Evolutionary conservation across 2,888 invertebrate genomes (phyloP), one percentile per base, ranked within the genome.

Genomic region (Pardosa pseudoannulata): DNA sequence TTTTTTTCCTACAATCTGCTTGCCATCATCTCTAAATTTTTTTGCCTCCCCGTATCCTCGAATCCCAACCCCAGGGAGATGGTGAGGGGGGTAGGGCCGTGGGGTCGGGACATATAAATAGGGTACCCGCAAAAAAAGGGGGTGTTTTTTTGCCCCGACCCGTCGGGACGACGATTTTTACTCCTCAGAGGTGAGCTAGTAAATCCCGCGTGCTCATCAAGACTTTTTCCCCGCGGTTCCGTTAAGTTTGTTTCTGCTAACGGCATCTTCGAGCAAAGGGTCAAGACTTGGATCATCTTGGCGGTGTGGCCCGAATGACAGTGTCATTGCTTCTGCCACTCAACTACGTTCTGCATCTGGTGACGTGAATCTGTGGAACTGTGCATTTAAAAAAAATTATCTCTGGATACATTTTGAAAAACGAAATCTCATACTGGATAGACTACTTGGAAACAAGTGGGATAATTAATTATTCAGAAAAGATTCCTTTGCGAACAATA

Each of bases 51-150:
- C 78, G 72, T 78, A 83, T 83, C 83, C 78, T 78, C 83, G 83
- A 83, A 76, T 83, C 83, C 81, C 72, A 83, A 78, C 78, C 83
- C 83, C 73, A 31, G 78, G 83, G 78, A 71, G 71, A 71, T 68
- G 28, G 19, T 16, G 36, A 28, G 28, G 75, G 81, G 67, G 78
- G 71, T 23, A 62, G 62, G 50, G 68, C 74, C n/a, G 65, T 16
- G 75, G 83, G 83, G 72, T 36, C 65, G 83, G 83, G 83, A 16
- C 50, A 67, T 83, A 83, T 83, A 83, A 41, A 83, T 73, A 73
- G 78, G 72, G 78, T 65, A 78, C 71, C 68, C 70, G 71, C 56
- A 78, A 83, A 83, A 83, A 83, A 83, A 73, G 76, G 65, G 71
- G 70, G 74, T 78, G 83, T 76, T 83, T 78, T 83, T 83, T 29